These are phyloP conservation scores for Anguilla rostrata DNA, from an alignment of 2,113 vertebrate genomes.

Conservation along the genomic window DNA sequence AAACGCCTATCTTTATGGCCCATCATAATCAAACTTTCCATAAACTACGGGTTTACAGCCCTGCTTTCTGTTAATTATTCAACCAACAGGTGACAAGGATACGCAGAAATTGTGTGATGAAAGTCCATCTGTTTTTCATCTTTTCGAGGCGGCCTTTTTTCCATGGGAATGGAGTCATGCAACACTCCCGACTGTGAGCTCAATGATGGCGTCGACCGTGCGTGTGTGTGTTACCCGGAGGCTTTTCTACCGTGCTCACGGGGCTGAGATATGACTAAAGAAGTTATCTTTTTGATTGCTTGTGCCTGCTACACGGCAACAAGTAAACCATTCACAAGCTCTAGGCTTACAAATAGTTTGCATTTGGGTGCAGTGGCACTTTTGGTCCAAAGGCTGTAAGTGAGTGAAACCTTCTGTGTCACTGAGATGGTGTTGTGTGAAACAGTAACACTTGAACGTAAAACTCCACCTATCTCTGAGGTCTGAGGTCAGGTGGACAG, in stretches of 20 bases:
- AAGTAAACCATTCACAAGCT: too few species aligned
- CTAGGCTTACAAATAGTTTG: too few species aligned
- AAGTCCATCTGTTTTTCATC: slow-evolving; percentile 21
- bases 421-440: too few species aligned
- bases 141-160: neutral
- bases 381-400: too few species aligned
- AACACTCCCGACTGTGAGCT: neutral
- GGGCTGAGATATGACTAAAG: neutral
- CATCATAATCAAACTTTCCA: slow-evolving; percentile 61
- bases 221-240: neutral
- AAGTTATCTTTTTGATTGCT: too few species aligned
- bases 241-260: neutral
- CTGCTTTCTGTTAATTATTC: slow-evolving; percentile 56
- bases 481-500: too few species aligned
- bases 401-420: too few species aligned
- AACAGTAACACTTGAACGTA: too few species aligned
- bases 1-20: slow-evolving; percentile 55
- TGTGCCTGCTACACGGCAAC: too few species aligned
- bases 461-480: too few species aligned
- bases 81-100: slow-evolving; percentile 58
- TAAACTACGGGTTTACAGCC: slow-evolving; percentile 55
- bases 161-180: neutral
- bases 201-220: neutral
- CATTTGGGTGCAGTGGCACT: too few species aligned
- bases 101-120: slow-evolving; percentile 21